phyloP scores from a whole-genome alignment of 2,888 invertebrate genomes.

The Lasioglossum calceatum region DNA sequence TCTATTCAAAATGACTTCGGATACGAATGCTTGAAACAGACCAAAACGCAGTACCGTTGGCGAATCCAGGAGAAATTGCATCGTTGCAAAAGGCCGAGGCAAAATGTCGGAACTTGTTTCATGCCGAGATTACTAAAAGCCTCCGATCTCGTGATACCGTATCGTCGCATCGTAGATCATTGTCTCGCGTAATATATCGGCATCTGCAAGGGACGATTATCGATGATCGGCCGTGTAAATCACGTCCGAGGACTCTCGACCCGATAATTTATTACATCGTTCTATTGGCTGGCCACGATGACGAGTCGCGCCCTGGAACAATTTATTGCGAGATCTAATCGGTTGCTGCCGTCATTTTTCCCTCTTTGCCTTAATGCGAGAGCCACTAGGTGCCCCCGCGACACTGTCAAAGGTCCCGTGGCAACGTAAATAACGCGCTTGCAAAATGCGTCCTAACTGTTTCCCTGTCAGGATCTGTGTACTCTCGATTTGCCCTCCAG shows the following conservation, averaged over 20 bases:
- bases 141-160: conserved; percentile 20
- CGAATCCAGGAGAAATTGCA: not conserved
- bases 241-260: conserved; percentile 42
- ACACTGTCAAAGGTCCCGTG: conserved; percentile 26
- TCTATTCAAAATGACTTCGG: not conserved
- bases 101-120: not conserved
- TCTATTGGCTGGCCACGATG: conserved; percentile 53
- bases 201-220: conserved; percentile 55
- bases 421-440: conserved; percentile 10
- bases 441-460: not conserved
- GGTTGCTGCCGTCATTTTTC: conserved; percentile 25
- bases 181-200: conserved; percentile 56
- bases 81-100: not conserved
- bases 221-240: conserved; percentile 60
- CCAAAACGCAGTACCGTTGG: not conserved
- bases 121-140: conserved; percentile 10
- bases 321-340: conserved; percentile 61
- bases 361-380: conserved; percentile 22
- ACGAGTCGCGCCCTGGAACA: conserved; percentile 56
- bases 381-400: conserved; percentile 17
- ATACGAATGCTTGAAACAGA: not conserved
- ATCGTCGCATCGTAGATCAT: conserved; percentile 48
- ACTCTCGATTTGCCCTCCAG: not conserved
- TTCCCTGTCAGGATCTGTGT: not conserved
- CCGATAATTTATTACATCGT: conserved; percentile 57